These are phyloP conservation scores for Galago senegalensis DNA, from an alignment of 2,797 vertebrate genomes.

Conservation along the genomic window DNA sequence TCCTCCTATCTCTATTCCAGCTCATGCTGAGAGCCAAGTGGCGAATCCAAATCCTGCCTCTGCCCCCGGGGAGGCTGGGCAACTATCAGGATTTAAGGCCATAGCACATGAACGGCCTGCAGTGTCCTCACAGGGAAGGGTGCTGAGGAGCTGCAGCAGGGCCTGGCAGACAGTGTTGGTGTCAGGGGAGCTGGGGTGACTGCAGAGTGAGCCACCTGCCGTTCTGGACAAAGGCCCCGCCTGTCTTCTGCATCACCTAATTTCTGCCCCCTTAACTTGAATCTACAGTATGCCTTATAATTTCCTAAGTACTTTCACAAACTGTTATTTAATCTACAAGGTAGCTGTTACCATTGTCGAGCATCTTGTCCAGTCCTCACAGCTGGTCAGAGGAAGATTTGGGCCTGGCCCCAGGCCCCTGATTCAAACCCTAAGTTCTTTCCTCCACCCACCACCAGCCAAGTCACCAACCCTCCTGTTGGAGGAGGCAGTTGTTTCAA, in stretches of 20 bases:
- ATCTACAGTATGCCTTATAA: not conserved
- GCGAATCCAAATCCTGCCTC: not conserved
- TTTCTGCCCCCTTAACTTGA: not conserved
- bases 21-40: not conserved
- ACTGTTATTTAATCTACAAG: not conserved
- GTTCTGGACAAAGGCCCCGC: not conserved
- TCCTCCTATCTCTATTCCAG: not conserved
- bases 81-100: not conserved
- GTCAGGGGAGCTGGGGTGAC: rapidly evolving
- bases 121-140: rapidly evolving
- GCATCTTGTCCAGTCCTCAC: constrained; percentile 9
- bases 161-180: rapidly evolving
- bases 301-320: not conserved
- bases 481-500: no score
- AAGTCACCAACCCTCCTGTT: rapidly evolving
- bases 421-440: not conserved
- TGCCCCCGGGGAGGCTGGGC: rapidly evolving
- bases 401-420: not conserved
- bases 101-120: rapidly evolving
- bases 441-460: not conserved
- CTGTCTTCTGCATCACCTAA: not conserved
- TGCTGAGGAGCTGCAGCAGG: rapidly evolving
- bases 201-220: not conserved
- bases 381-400: not conserved
- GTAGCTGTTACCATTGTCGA: not conserved